These are phyloP conservation scores for Zhengitettix transpicula DNA, from an alignment of 2,888 invertebrate genomes.

Conservation along the genomic window DNA sequence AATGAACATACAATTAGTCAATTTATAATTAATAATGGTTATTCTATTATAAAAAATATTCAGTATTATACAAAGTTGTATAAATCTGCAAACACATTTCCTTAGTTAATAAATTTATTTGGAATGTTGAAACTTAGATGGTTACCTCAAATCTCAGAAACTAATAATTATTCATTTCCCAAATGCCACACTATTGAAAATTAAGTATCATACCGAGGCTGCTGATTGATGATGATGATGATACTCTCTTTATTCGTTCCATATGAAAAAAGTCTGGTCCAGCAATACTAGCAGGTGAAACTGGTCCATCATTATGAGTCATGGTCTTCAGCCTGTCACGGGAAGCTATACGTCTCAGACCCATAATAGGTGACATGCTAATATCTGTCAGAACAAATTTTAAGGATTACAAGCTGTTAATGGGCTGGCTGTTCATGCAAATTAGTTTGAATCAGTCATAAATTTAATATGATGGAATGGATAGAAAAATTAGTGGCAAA, in stretches of 20 bases:
- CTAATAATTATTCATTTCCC: too few relatives aligned
- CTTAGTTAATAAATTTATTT: too few relatives aligned
- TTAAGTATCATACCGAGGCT: conserved; percentile 28
- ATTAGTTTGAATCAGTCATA: too few relatives aligned
- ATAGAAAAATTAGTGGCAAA: background rate
- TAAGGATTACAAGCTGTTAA: background rate
- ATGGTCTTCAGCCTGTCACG: conserved; percentile 28
- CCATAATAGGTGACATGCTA: conserved; percentile 14
- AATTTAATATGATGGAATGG: too few relatives aligned
- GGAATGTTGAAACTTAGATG: too few relatives aligned
- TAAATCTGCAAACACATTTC: too few relatives aligned
- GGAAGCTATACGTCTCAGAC: conserved; percentile 27
- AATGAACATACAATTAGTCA: too few relatives aligned
- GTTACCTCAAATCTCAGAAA: too few relatives aligned
- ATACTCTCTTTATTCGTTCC: conserved; percentile 34
- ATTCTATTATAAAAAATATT: too few relatives aligned
- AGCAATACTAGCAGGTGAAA: conserved; percentile 13
- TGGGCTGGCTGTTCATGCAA: background rate
- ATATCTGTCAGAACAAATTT: conserved; percentile 1
- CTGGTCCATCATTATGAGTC: conserved; percentile 22
- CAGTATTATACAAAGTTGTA: too few relatives aligned
- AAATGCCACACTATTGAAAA: too few relatives aligned
- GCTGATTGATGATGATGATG: conserved; percentile 52
- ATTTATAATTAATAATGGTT: too few relatives aligned
- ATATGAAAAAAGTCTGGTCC: conserved; percentile 6